Base-by-base conservation (phyloP, 2,797 vertebrate genomes). In the Triplophysa yarkandensis region DNA sequence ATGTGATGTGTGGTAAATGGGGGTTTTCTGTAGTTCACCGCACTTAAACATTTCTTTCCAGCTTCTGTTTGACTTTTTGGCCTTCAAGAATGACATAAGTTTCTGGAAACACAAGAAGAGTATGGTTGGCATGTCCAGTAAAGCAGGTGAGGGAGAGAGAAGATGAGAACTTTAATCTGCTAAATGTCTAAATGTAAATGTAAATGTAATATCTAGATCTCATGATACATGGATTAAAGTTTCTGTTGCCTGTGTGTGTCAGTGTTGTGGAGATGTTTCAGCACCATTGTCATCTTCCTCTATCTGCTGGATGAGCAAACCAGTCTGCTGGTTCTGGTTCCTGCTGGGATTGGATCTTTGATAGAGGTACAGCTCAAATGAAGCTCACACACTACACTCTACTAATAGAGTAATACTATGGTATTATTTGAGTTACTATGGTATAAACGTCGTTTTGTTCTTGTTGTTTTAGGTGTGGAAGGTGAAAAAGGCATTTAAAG, bases 71-170 rank as follows among this genome's bases (percentile, higher is more conserved):
- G 98, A 99, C 86, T 99, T 99, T 80, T 90, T 99, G 86, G 98
- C 98, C 0, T 99, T 99, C 86, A 99, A 99, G 92, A 99, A 98
- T 6, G 98, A 99, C 83, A 98, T 99, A 88, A 99, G 95, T 83
- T 99, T 98, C 84, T 99, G 98, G 98, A 98, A 97, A 83, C 93
- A 96, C 66, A 99, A 98, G 90, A 98, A 94, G 80, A 98, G 92
- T 89, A 98, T 99, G 98, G 95, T 93, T 77, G 98, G 98, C 39
- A 98, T 98, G 97, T 99, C 98, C 54, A 97, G 94, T 81, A 98
- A 97, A 93, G 98, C 97, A 90, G 98, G 98, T 98, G 25, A 52
- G 21, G 23, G 17, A 16, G 6, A 1, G n/a, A n/a, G n/a, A n/a
- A n/a, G n/a, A n/a, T n/a, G n/a, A n/a, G n/a, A n/a, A n/a, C n/a